phyloP scores from a whole-genome alignment of 2,113 vertebrate species.

The Xenopus laevis region DNA sequence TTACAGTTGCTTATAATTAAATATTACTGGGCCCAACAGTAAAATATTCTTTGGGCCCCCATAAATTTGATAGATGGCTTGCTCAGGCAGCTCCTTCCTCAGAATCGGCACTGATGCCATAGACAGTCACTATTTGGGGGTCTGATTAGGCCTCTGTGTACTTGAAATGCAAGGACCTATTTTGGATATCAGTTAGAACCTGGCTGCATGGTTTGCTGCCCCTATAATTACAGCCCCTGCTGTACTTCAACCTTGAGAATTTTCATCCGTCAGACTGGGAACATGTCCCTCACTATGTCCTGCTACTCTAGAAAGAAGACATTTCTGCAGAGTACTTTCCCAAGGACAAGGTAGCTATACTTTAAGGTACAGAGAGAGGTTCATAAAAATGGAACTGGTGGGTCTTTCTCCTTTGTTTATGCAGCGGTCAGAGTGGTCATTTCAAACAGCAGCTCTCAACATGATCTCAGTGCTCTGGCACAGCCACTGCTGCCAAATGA shows the following conservation, averaged over 20 bases:
- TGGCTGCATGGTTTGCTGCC: too few relatives aligned
- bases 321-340: background rate
- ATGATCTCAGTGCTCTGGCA: slow-evolving; percentile 32
- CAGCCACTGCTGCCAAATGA: slow-evolving; percentile 51
- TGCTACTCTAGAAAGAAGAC: background rate
- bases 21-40: too few relatives aligned
- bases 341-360: background rate
- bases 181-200: too few relatives aligned
- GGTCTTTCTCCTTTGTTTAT: slow-evolving; percentile 20
- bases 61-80: too few relatives aligned
- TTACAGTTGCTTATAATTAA: too few relatives aligned
- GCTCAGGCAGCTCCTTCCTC: too few relatives aligned
- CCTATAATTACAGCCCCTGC: too few relatives aligned
- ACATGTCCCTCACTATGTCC: background rate
- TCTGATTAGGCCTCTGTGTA: too few relatives aligned
- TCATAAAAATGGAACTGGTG: background rate
- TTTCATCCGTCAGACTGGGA: background rate
- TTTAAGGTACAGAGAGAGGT: background rate
- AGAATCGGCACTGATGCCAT: too few relatives aligned
- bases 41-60: too few relatives aligned
- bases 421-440: slow-evolving; percentile 24
- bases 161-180: too few relatives aligned
- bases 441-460: slow-evolving; percentile 4
- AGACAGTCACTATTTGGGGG: too few relatives aligned
- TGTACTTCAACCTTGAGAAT: background rate